These are phyloP conservation scores for Synanthedon vespiformis DNA, from an alignment of 2,888 invertebrate species.

Conservation along the genomic window DNA sequence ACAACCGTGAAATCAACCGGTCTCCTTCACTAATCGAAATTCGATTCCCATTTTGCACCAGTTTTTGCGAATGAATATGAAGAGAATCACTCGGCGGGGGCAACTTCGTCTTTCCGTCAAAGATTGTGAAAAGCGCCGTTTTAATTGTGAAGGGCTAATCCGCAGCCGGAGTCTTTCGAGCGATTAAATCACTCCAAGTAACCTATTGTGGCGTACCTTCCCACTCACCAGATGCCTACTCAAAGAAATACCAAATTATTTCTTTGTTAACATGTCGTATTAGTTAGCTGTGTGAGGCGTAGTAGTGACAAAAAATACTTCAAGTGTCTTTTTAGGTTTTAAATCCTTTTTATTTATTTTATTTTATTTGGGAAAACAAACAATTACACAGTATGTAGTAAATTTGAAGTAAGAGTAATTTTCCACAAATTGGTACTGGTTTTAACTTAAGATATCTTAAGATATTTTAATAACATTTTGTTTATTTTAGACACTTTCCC, in stretches of 20 bases:
- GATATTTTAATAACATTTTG: no score
- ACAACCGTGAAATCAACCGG: not conserved
- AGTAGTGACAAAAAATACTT: no score
- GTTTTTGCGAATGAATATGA: conserved; percentile 31
- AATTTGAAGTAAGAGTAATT: no score
- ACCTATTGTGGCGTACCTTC: conserved; percentile 25
- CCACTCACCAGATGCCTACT: conserved; percentile 16
- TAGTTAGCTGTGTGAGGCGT: not conserved
- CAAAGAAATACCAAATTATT: conserved; percentile 2
- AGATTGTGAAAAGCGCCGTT: conserved; percentile 30
- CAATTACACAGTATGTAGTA: no score
- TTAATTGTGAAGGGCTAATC: conserved; percentile 49
- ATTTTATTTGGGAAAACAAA: no score
- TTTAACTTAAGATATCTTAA: no score
- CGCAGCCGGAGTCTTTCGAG: conserved; percentile 34
- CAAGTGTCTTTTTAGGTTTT: no score
- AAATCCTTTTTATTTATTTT: no score
- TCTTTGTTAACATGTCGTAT: conserved; percentile 1
- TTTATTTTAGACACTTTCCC: no score
- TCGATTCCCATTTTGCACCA: conserved; percentile 11
- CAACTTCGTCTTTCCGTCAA: conserved; percentile 23
- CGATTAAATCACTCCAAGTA: conserved; percentile 54
- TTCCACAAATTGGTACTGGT: no score
- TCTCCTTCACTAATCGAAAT: conserved; percentile 4
- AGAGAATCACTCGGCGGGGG: conserved; percentile 27